Evolutionary conservation across 2,888 invertebrate genomes (phyloP), one percentile per base, ranked within the genome.

Genomic region (Plagiodera versicolora): DNA sequence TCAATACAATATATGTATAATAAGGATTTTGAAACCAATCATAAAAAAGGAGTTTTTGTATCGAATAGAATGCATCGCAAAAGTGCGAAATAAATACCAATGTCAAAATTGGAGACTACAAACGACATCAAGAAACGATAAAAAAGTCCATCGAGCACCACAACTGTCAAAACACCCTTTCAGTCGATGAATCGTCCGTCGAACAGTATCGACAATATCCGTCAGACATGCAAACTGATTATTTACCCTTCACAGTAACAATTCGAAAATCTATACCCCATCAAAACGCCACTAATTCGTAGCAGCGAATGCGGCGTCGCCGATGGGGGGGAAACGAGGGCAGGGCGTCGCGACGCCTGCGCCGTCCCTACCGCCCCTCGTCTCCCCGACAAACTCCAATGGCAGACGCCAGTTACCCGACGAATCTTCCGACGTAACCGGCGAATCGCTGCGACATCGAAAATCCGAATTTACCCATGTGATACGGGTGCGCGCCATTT

Each of bases 281-380:
- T 79, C 79, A 79, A 79, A 79, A 79, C 74, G 78, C 78, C 76
- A 79, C 79, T 79, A 80, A 80, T 80, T 80, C 77, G 78, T 77
- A 73, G 70, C 75, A 74, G 77, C 79, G 78, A 79, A 77, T 79
- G 77, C 79, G 79, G 77, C 77, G 73, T 71, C 75, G 72, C 11
- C 2, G 72, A 72, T 74, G 70, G 62, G 67, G 69, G 68, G 68
- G n/a, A n/a, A n/a, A 70, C 65, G 73, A 75, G 71, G 76, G 74
- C 71, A 72, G 77, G 75, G 73, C 77, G 77, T 74, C 76, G 72
- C 72, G 76, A 74, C 76, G 75, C 73, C 63, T 70, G 74, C 75
- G 75, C 74, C 16, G 35, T 59, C 67, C 60, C 58, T 35, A 58
- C 67, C 61, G 68, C 72, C 72, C 73, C 72, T 68, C 71, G 67